These are phyloP conservation scores for Hydrolagus colliei DNA, from an alignment of 2,797 vertebrate genomes.

Conservation along the genomic window DNA sequence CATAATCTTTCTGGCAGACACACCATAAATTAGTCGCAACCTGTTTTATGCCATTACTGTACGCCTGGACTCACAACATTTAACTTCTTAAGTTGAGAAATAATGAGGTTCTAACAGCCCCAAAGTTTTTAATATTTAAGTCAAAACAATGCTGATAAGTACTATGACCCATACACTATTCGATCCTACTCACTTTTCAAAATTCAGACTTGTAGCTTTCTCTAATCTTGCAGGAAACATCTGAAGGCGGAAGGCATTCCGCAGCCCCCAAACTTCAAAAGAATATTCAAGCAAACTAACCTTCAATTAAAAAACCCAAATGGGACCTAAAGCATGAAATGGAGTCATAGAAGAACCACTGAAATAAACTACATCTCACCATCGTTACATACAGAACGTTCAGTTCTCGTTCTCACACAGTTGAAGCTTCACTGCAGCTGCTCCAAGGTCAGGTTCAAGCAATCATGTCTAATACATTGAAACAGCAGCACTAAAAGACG, in stretches of 20 bases:
- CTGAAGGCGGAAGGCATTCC: neutral
- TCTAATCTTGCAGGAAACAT: neutral
- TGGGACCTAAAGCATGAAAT: neutral
- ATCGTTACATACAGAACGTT: neutral
- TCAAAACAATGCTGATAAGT: neutral
- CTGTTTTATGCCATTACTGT: neutral
- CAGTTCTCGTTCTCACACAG: constrained; percentile 20
- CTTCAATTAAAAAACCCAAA: constrained; percentile 12
- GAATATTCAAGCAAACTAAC: constrained; percentile 12
- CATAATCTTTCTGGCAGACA: neutral
- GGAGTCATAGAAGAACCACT: neutral
- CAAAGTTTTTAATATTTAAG: constrained; percentile 2
- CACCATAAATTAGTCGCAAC: neutral
- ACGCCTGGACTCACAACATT: too few species aligned
- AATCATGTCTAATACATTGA: constrained; percentile 20
- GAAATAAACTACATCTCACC: constrained; percentile 19
- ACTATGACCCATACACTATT: neutral
- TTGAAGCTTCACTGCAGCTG: constrained; percentile 26
- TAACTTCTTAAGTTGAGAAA: neutral
- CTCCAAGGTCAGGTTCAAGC: constrained; percentile 16
- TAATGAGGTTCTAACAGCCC: neutral
- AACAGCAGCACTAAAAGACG: neutral
- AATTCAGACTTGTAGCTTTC: constrained; percentile 12
- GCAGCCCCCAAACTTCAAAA: constrained; percentile 8
- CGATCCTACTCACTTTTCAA: neutral